Evolutionary conservation across 2,113 vertebrate species (phyloP), one percentile per base, ranked within the genome.

Genomic region (Rutilus rutilus): DNA sequence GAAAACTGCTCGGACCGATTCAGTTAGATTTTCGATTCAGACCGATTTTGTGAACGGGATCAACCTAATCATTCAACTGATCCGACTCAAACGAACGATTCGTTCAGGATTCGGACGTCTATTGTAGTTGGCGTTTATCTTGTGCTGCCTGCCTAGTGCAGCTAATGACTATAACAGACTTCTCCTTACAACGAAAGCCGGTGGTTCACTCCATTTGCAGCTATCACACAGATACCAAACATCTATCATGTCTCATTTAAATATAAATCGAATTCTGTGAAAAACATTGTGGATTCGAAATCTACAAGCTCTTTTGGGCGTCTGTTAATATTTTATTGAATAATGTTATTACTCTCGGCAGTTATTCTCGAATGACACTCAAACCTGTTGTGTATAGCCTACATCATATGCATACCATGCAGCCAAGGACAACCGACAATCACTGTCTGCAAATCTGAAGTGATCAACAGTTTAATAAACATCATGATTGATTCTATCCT

Each of bases 401-500:
- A 27, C 11, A 74, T 74, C 71, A 25, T 11, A 25, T 74, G 42
- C 71, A 75, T n/a, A 50, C n/a, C 42, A 42, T 42, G 42, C 42
- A 64, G 59, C 8, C 78, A 81, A 47, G 60, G 59, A 65, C 59
- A 47, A 2, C 78, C 33, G 54, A 60, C 33, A 79, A 36, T 62
- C 52, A 27, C 73, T 78, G 25, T 78, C 75, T 50, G 79, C 60
- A 65, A 67, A 69, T 69, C 10, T 54, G 62, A 52, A 69, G 45
- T 17, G 64, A 82, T 82, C 80, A 82, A 69, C 64, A 82, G 45
- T 69, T 69, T 54, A 21, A 82, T 42, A 36, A 69, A 14, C 78
- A 80, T 30, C 78, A 47, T 80, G 42, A 75, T 47, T 21, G 5
- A 60, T 60, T 9, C 4, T 15, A 42, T 39, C 67, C 4, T 36